A percentile compares a stretch with the other conserved stretches of the same genome.
These are phyloP conservation scores for Diceros bicornis DNA, from an alignment of 2,797 vertebrate genomes.

Conservation along the genomic window DNA sequence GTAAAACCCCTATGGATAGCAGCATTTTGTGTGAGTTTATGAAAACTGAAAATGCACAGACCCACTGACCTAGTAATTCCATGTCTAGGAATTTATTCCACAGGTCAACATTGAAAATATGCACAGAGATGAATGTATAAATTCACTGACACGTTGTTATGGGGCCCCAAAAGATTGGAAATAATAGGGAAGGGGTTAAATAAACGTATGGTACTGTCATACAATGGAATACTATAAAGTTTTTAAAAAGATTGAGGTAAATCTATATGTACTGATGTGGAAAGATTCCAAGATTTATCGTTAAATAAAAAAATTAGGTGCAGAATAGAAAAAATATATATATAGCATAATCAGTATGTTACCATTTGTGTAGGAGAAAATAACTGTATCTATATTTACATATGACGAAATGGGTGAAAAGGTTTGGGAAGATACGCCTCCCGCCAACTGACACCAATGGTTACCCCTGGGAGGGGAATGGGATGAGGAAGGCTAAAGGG, in stretches of 20 bases:
- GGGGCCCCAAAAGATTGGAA: neutral
- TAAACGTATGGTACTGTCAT: neutral
- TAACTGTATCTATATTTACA: neutral
- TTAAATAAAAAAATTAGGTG: neutral
- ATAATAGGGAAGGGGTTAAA: neutral
- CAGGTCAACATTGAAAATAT: neutral
- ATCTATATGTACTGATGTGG: neutral
- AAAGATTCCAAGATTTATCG: constrained; percentile 1
- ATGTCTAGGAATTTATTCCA: constrained; percentile 5
- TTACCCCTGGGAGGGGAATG: neutral
- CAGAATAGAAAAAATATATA: neutral
- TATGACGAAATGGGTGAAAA: neutral
- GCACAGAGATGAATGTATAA: neutral
- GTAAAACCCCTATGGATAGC: neutral
- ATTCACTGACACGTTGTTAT: neutral
- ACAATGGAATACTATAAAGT: neutral
- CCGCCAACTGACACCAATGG: neutral
- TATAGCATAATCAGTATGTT: neutral
- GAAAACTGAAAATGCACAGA: constrained; percentile 19
- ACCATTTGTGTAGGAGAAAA: constrained; percentile 19
- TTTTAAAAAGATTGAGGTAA: neutral
- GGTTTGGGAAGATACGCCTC: neutral
- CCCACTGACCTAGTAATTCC: neutral
- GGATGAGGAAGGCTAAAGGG: constrained; percentile 6
- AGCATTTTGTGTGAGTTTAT: constrained; percentile 36